A percentile compares a stretch with the other conserved stretches of the same genome.
These are phyloP conservation scores for Brachionus rubens DNA, from an alignment of 1,140 invertebrate species.

Conservation along the genomic window DNA sequence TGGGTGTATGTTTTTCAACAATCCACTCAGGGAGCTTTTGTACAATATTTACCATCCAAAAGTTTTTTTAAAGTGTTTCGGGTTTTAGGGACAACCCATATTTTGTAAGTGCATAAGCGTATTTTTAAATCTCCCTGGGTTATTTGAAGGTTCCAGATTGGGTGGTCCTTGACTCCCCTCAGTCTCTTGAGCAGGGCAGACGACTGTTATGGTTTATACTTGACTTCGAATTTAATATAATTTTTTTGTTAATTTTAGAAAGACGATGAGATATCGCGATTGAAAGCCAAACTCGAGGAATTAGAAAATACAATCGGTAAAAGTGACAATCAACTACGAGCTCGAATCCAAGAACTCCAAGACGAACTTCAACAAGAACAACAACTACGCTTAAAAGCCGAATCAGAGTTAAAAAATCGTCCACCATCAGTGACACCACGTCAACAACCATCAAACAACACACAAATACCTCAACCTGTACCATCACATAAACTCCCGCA, in stretches of 20 bases:
- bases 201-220: background rate
- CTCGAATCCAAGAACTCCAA: slow-evolving; percentile 2
- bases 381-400: background rate
- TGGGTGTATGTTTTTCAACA: too few species aligned
- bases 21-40: too few species aligned
- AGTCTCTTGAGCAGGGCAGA: too few species aligned
- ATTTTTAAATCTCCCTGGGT: too few species aligned
- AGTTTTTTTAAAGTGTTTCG: too few species aligned
- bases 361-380: background rate
- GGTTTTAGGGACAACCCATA: too few species aligned
- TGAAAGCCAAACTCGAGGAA: slow-evolving; percentile 11
- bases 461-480: background rate
- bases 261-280: background rate
- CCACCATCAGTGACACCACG: slow-evolving; percentile 36
- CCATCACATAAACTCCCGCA: background rate
- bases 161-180: too few species aligned
- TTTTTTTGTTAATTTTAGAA: background rate
- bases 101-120: too few species aligned
- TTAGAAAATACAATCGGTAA: slow-evolving; percentile 9
- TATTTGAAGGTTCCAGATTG: too few species aligned
- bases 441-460: background rate
- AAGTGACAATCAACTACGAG: slow-evolving; percentile 24
- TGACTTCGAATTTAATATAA: background rate
- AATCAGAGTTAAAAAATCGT: slow-evolving; percentile 32
- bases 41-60: too few species aligned